Conservation (phyloP, 2,888 invertebrate species). For the Calliphora vomitoria region DNA sequence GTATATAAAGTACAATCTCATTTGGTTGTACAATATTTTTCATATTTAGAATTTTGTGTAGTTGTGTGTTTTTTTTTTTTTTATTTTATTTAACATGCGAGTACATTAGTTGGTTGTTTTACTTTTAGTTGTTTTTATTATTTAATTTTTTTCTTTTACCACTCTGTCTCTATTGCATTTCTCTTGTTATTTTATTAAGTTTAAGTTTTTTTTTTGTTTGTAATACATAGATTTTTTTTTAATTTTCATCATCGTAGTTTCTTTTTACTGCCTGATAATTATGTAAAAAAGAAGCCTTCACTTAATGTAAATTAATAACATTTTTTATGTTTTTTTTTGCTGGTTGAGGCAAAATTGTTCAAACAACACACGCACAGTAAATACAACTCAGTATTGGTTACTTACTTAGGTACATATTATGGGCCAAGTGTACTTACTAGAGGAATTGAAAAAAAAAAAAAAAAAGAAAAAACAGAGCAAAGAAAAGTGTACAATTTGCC, state of each 20-base stretch:
- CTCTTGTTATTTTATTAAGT: constrained; percentile 70
- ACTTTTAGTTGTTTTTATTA: constrained; percentile 41
- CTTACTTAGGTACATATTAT: constrained; percentile 13
- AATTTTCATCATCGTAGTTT: constrained; percentile 54
- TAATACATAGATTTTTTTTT: constrained; percentile 51
- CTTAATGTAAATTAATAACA: constrained; percentile 73
- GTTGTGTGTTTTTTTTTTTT: constrained; percentile 68
- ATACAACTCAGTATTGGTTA: not conserved
- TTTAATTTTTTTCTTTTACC: not conserved
- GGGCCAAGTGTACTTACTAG: constrained; percentile 8
- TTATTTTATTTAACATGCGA: constrained; percentile 76
- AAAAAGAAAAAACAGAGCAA: not conserved
- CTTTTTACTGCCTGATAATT: constrained; percentile 65
- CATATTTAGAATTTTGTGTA: constrained; percentile 78
- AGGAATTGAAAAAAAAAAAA: no score
- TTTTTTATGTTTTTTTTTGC: constrained; percentile 45
- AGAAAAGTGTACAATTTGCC: not conserved
- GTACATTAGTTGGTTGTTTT: constrained; percentile 77
- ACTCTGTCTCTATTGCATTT: constrained; percentile 71
- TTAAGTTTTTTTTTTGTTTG: constrained; percentile 21
- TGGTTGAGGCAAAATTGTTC: constrained; percentile 36
- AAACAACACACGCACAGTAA: constrained; percentile 40
- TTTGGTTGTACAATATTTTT: constrained; percentile 70
- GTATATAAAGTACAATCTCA: constrained; percentile 56
- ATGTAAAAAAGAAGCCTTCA: constrained; percentile 69